Conservation (phyloP, 2,888 invertebrate species). For the Melanotus villosus region DNA sequence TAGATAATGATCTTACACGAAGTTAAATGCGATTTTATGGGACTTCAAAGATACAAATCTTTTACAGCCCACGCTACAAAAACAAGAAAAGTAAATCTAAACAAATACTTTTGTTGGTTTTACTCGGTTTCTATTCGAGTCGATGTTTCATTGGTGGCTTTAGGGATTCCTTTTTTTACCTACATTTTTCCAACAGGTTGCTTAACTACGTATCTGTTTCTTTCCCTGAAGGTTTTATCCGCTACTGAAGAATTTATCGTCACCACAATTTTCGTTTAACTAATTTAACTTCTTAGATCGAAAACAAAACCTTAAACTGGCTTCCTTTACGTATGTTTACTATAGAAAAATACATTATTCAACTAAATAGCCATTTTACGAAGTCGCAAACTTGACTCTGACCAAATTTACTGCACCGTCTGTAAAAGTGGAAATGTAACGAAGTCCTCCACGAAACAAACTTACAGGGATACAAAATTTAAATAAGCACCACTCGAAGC, state of each 20-base stretch:
- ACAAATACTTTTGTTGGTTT: neutral
- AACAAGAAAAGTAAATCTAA: conserved; percentile 18
- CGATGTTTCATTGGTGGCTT: conserved; percentile 10
- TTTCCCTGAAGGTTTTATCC: neutral
- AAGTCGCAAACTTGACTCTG: too few species aligned
- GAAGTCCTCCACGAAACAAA: too few species aligned
- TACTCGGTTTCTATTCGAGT: neutral
- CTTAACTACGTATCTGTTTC: neutral
- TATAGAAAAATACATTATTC: neutral
- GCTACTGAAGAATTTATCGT: neutral
- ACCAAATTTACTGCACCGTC: too few species aligned
- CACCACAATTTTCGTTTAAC: too few species aligned
- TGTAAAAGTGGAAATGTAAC: too few species aligned
- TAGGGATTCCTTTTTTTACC: conserved; percentile 1
- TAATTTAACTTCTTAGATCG: too few species aligned
- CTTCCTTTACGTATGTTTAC: too few species aligned
- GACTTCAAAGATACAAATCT: conserved; percentile 3
- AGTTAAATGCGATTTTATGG: neutral
- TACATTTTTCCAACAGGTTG: conserved; percentile 11
- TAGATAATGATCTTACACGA: conserved; percentile 1
- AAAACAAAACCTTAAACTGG: too few species aligned
- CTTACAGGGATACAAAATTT: neutral
- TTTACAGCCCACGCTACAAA: neutral
- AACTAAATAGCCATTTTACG: neutral
- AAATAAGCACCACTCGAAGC: neutral